Percentiles rank a stretch among this genome's conserved stretches.
Evolutionary conservation across 2,797 vertebrate genomes (phyloP).

Genomic region (Ctenosaura bakeri): DNA sequence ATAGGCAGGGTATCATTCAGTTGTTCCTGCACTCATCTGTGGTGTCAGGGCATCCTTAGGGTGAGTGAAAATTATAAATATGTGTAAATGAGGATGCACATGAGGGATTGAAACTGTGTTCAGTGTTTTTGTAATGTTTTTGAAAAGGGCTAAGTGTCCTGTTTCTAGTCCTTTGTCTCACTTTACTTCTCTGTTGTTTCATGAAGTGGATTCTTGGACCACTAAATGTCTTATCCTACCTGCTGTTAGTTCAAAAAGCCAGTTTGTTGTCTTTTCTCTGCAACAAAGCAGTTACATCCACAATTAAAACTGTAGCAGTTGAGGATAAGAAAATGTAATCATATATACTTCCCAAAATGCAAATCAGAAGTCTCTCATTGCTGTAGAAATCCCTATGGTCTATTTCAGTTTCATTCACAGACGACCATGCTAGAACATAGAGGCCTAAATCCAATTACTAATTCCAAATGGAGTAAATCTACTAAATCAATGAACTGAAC

Average conservation of each 20-base stretch:
- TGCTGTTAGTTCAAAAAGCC: not conserved
- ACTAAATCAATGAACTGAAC: too few relatives aligned
- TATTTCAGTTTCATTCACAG: not conserved
- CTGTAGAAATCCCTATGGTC: not conserved
- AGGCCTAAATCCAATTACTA: too few relatives aligned
- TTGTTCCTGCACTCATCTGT: not conserved
- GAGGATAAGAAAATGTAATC: not conserved
- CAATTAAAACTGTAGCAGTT: not conserved
- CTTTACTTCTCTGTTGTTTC: conserved; percentile 33
- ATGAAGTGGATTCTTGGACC: not conserved
- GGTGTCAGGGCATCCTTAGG: conserved; percentile 12
- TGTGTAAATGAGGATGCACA: conserved; percentile 27
- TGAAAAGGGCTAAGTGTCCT: not conserved
- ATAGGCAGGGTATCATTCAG: conserved; percentile 33
- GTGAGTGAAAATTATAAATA: conserved; percentile 7
- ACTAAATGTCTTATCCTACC: not conserved
- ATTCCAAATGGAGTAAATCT: too few relatives aligned
- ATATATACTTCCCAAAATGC: fast-evolving
- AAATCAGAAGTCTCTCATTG: not conserved
- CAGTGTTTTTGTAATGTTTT: conserved; percentile 1
- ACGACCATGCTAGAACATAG: not conserved
- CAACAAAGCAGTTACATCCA: not conserved
- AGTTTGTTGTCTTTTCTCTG: not conserved
- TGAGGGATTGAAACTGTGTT: conserved; percentile 1
- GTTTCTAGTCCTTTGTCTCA: not conserved